phyloP scores from a whole-genome alignment of 2,888 invertebrate species.

The Zaprionus bogoriensis region DNA sequence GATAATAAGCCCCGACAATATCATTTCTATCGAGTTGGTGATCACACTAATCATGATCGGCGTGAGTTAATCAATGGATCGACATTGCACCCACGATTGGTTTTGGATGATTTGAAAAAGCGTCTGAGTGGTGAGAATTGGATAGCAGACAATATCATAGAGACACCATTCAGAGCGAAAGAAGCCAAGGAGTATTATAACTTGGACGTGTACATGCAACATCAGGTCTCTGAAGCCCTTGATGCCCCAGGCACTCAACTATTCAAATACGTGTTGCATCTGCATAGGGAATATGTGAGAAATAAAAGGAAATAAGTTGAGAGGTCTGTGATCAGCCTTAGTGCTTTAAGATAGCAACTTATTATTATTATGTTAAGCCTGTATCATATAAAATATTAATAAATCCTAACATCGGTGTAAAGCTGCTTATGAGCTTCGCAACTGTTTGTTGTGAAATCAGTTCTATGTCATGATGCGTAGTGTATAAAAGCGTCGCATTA shows the following conservation, averaged over 20 bases:
- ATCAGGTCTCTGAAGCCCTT: no score
- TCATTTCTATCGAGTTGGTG: conserved; percentile 2
- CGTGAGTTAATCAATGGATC: conserved; percentile 6
- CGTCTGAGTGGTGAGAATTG: conserved; percentile 3
- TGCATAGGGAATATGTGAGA: no score
- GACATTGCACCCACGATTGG: neutral
- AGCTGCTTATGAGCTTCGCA: conserved; percentile 11
- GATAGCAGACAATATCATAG: conserved; percentile 10
- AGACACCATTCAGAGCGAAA: conserved; percentile 1
- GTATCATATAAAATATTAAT: no score
- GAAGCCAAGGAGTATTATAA: neutral
- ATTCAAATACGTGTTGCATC: no score
- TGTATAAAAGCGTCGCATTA: neutral
- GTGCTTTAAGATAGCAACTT: no score
- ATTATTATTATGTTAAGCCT: no score
- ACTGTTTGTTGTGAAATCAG: conserved; percentile 11
- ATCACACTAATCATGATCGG: no score
- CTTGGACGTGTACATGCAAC: conserved; percentile 1
- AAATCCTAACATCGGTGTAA: no score
- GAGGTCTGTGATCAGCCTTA: no score
- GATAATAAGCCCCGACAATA: conserved; percentile 17
- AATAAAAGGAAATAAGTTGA: no score
- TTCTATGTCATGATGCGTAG: neutral
- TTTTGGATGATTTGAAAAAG: neutral
- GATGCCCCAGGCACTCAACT: no score